Evolutionary conservation across 2,888 invertebrate genomes (phyloP).

Genomic region (Drosophila mimica): DNA sequence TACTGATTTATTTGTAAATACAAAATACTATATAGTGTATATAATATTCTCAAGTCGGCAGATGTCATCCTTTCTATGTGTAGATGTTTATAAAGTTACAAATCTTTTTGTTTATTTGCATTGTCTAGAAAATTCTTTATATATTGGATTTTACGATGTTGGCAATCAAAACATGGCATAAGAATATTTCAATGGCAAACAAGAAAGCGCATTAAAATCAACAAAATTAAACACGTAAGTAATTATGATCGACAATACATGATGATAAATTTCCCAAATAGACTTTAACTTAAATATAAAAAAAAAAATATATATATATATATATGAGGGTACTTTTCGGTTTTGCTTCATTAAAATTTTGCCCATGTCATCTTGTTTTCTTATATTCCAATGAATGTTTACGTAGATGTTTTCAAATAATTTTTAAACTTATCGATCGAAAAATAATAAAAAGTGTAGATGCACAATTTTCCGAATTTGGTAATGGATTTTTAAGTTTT

Average conservation of each 20-base stretch:
- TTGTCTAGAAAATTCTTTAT: conserved; percentile 20
- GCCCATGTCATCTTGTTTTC: neutral
- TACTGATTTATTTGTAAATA: conserved; percentile 45
- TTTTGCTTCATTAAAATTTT: neutral
- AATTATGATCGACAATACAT: neutral
- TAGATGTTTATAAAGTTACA: neutral
- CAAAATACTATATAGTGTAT: conserved; percentile 10
- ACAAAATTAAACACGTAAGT: neutral
- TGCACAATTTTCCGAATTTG: neutral
- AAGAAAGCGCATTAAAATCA: neutral
- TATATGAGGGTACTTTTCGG: neutral
- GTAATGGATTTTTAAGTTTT: neutral
- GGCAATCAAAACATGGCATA: conserved; percentile 18
- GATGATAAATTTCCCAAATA: neutral
- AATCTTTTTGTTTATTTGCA: conserved; percentile 13
- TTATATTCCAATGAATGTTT: neutral
- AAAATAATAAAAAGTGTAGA: neutral
- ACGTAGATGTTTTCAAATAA: neutral
- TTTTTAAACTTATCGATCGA: neutral
- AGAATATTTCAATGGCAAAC: conserved; percentile 10
- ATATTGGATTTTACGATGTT: conserved; percentile 3
- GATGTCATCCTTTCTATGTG: conserved; percentile 1
- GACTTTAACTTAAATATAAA: neutral
- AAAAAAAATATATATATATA: neutral
- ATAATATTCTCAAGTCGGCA: neutral